Conservation (phyloP, 1,140 invertebrate genomes). For the Zaprionus davidi region DNA sequence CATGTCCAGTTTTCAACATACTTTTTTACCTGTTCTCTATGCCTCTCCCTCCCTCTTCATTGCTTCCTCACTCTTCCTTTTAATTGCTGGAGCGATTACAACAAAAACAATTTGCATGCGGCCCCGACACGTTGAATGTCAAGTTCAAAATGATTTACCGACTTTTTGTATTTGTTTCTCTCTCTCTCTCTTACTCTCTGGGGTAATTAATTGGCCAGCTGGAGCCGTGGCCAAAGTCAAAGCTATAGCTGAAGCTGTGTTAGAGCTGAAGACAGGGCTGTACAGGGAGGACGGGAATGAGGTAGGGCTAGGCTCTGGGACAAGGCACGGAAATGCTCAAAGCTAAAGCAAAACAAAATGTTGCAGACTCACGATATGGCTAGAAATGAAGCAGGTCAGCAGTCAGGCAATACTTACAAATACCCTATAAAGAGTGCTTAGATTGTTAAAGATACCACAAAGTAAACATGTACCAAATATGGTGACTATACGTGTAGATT, state of each 20-base stretch:
- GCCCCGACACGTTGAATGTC: constrained; percentile 65
- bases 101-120: constrained; percentile 57
- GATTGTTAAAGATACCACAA: not conserved
- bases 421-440: not conserved
- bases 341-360: constrained; percentile 27
- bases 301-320: not conserved
- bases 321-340: not conserved
- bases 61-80: constrained; percentile 35
- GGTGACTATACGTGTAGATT: no score
- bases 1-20: constrained; percentile 65
- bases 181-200: constrained; percentile 13
- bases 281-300: not conserved
- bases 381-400: not conserved
- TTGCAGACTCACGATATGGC: constrained; percentile 5
- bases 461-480: not conserved
- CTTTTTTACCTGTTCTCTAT: constrained; percentile 18
- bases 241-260: constrained; percentile 4
- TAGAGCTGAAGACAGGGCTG: not conserved
- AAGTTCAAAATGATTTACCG: constrained; percentile 80
- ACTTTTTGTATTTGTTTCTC: constrained; percentile 41
- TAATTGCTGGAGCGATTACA: constrained; percentile 55
- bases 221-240: constrained; percentile 17
- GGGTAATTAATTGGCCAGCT: constrained; percentile 71
- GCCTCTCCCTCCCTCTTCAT: not conserved
- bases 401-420: not conserved